A percentile compares a stretch with the other conserved stretches of the same genome.
These are phyloP conservation scores for Falcaria lacertinaria DNA, from an alignment of 2,888 invertebrate species.

Conservation along the genomic window DNA sequence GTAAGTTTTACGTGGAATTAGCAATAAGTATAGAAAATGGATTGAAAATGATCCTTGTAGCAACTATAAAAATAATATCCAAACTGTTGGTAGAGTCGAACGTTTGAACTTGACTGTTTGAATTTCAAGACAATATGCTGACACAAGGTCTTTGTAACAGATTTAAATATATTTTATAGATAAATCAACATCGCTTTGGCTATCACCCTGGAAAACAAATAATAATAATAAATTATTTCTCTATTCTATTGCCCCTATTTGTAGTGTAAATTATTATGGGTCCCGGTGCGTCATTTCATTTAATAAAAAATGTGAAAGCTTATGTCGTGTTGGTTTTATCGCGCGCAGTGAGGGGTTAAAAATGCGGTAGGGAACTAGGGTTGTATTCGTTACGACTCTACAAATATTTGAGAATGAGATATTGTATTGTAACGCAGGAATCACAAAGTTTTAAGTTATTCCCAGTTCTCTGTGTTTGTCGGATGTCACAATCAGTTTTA, in stretches of 20 bases:
- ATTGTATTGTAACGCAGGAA: too few relatives aligned
- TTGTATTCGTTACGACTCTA: background rate
- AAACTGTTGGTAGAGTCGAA: too few relatives aligned
- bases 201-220: too few relatives aligned
- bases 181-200: too few relatives aligned
- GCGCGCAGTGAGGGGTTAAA: constrained; percentile 54
- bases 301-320: constrained; percentile 62
- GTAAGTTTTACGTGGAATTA: too few relatives aligned
- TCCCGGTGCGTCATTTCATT: constrained; percentile 44
- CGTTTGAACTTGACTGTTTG: too few relatives aligned
- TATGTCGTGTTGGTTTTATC: constrained; percentile 32
- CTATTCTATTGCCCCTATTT: constrained; percentile 38
- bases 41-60: too few relatives aligned
- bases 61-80: too few relatives aligned
- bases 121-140: too few relatives aligned
- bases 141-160: background rate
- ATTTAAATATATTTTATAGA: too few relatives aligned
- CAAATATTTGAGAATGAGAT: background rate
- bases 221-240: background rate
- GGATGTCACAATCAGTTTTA: constrained; percentile 14
- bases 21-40: too few relatives aligned
- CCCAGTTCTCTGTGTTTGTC: too few relatives aligned
- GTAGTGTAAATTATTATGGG: constrained; percentile 39
- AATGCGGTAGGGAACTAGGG: constrained; percentile 25
- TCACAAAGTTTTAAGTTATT: background rate